Conservation (phyloP, 2,888 invertebrate species). For the Caenorhabditis japonica region DNA sequence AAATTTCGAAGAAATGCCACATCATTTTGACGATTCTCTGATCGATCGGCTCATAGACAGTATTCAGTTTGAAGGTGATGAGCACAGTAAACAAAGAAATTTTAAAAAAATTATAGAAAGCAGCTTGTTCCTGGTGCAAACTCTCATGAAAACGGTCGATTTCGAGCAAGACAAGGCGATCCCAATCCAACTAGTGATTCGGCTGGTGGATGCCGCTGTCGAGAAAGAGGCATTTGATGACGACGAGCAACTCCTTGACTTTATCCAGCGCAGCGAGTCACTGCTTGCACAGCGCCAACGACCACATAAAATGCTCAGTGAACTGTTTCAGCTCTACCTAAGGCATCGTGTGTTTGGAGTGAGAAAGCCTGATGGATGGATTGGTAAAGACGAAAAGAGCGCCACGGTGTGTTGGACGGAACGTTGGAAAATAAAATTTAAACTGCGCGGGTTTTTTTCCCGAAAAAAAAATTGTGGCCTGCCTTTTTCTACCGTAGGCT, state of each 20-base stretch:
- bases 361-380: too few species aligned
- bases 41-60: conserved; percentile 59
- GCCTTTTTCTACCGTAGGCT: too few species aligned
- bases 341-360: conserved; percentile 7
- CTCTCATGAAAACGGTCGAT: conserved; percentile 10
- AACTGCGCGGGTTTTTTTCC: too few species aligned
- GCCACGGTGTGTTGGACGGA: too few species aligned
- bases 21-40: conserved; percentile 62
- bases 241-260: conserved; percentile 13
- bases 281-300: conserved; percentile 19
- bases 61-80: conserved; percentile 41
- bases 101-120: not conserved
- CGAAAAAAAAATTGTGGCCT: too few species aligned
- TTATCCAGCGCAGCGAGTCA: conserved; percentile 16
- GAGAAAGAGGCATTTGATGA: conserved; percentile 15
- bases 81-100: not conserved
- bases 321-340: conserved; percentile 30
- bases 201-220: conserved; percentile 31
- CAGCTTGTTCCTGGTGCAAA: not conserved
- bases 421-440: too few species aligned
- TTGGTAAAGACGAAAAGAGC: not conserved
- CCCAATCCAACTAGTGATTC: conserved; percentile 40
- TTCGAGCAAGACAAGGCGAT: conserved; percentile 29
- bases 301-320: conserved; percentile 24
- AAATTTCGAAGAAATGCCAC: conserved; percentile 56